Conservation (phyloP, 2,113 vertebrate species). For the Tachysurus fulvidraco region DNA sequence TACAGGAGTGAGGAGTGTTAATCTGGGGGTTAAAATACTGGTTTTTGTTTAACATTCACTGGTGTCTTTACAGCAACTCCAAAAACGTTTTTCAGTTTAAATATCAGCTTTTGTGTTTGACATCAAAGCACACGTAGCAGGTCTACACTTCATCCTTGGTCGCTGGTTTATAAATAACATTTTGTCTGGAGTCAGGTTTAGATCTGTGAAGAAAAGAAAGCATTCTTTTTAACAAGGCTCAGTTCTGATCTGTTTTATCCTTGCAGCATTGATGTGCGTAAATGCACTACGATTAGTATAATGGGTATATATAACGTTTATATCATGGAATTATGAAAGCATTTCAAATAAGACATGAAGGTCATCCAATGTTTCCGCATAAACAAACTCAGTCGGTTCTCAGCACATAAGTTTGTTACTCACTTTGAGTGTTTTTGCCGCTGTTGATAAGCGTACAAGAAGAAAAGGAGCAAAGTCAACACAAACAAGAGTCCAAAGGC, state of each 20-base stretch:
- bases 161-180: conserved; percentile 61
- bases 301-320: not conserved
- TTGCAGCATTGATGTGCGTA: not conserved
- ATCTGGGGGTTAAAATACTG: not conserved
- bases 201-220: conserved; percentile 39
- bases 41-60: not conserved
- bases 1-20: too few species aligned
- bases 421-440: conserved; percentile 55
- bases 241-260: not conserved
- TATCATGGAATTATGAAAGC: not conserved
- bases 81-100: not conserved
- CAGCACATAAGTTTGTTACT: conserved; percentile 14
- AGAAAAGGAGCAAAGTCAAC: conserved; percentile 54
- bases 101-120: not conserved
- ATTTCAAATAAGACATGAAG: not conserved
- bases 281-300: not conserved
- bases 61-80: not conserved
- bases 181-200: conserved; percentile 50
- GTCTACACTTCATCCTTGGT: conserved; percentile 51
- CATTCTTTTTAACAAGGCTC: not conserved
- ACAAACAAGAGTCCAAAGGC: conserved; percentile 56
- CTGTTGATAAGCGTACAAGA: conserved; percentile 50
- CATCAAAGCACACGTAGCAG: not conserved
- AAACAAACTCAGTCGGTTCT: not conserved
- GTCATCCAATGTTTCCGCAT: not conserved